phyloP scores from a whole-genome alignment of 2,113 vertebrate species.

The Genyomyrus donnyi region DNA sequence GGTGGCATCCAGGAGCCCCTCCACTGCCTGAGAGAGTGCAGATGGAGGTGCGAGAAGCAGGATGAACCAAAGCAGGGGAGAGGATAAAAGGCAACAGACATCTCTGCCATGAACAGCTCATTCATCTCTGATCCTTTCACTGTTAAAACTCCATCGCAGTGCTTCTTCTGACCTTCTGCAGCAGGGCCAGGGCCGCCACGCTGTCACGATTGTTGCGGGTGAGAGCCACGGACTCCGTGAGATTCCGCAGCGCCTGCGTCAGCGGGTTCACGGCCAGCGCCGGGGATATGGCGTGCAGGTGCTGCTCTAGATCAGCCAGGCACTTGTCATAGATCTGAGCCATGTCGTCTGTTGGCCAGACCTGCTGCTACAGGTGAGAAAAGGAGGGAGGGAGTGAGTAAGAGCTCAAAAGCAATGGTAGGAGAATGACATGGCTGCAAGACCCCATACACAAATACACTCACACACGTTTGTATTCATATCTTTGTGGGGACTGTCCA shows the following conservation, averaged over 20 bases:
- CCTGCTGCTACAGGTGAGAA: conserved; percentile 68
- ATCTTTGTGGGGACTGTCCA: background rate
- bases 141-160: background rate
- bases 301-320: conserved; percentile 92
- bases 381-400: background rate
- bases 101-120: background rate
- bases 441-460: background rate
- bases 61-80: background rate
- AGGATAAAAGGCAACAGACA: background rate
- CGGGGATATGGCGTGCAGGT: conserved; percentile 87
- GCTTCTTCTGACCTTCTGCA: conserved; percentile 79
- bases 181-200: conserved; percentile 83
- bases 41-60: background rate
- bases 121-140: background rate
- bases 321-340: conserved; percentile 98
- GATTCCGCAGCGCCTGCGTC: conserved; percentile 80
- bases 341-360: conserved; percentile 95
- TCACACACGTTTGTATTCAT: background rate
- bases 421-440: background rate
- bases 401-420: background rate
- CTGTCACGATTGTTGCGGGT: conserved; percentile 92
- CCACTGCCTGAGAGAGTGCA: conserved; percentile 72
- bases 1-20: conserved; percentile 91
- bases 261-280: conserved; percentile 88
- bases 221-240: conserved; percentile 85